Percentiles rank a stretch among this genome's conserved stretches.
Conservation (phyloP, 2,888 invertebrate species). For the Pyrochroa serraticornis region DNA sequence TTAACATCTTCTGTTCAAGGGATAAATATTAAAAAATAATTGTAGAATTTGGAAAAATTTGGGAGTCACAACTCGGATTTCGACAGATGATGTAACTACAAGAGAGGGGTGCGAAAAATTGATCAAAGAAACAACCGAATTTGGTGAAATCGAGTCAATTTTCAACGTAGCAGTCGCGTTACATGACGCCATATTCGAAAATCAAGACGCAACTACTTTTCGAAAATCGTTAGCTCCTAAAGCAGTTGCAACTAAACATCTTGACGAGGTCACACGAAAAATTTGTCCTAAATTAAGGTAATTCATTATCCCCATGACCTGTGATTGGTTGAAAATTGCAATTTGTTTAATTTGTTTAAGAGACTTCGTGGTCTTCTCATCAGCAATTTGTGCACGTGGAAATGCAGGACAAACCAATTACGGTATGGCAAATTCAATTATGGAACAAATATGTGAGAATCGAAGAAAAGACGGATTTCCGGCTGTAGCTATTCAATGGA, state of each 20-base stretch:
- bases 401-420: conserved; percentile 92
- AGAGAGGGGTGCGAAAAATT: conserved; percentile 73
- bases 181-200: conserved; percentile 76
- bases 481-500: conserved; percentile 90
- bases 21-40: background rate
- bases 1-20: conserved; percentile 9
- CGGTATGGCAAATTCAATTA: conserved; percentile 87
- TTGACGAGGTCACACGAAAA: conserved; percentile 65
- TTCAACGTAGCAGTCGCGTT: conserved; percentile 89
- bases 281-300: conserved; percentile 47
- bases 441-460: conserved; percentile 86
- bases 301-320: too few species aligned
- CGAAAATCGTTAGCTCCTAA: conserved; percentile 76
- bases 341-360: conserved; percentile 44
- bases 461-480: conserved; percentile 73
- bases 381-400: conserved; percentile 89
- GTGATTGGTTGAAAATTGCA: too few species aligned
- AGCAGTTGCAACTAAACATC: conserved; percentile 76
- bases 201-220: conserved; percentile 74
- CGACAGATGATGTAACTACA: conserved; percentile 74
- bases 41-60: conserved; percentile 72
- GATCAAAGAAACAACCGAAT: conserved; percentile 65
- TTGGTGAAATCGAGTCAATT: conserved; percentile 80
- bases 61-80: conserved; percentile 71
- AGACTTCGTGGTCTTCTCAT: conserved; percentile 90